Evolutionary conservation across 2,888 invertebrate species (phyloP).

Genomic region (Hylaea fasciaria): DNA sequence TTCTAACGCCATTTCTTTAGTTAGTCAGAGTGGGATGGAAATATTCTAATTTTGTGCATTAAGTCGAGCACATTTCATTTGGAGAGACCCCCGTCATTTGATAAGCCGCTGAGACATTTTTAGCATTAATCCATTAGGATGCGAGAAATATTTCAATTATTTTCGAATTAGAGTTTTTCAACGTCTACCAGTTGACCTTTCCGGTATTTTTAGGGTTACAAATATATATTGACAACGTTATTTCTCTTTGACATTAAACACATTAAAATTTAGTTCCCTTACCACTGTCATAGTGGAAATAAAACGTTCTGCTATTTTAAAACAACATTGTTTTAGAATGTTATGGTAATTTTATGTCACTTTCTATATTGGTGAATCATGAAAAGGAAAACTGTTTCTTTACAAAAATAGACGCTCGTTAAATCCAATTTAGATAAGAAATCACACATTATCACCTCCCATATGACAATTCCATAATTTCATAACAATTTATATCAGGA

Average conservation of each 20-base stretch:
- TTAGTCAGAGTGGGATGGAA: constrained; percentile 52
- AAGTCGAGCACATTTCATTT: constrained; percentile 78
- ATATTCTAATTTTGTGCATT: constrained; percentile 63
- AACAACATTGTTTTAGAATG: too few relatives aligned
- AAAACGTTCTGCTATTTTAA: too few relatives aligned
- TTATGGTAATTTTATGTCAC: too few relatives aligned
- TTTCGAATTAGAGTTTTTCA: constrained; percentile 53
- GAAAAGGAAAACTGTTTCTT: too few relatives aligned
- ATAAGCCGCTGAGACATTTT: constrained; percentile 79
- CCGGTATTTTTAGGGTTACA: neutral
- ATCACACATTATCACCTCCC: constrained; percentile 61
- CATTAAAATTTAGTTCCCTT: too few relatives aligned
- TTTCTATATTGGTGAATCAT: too few relatives aligned
- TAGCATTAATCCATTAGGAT: constrained; percentile 76
- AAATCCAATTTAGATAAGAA: constrained; percentile 44
- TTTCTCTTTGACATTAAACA: too few relatives aligned
- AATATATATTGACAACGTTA: neutral
- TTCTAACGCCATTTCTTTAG: constrained; percentile 40
- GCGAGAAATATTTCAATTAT: constrained; percentile 67
- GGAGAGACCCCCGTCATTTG: constrained; percentile 78
- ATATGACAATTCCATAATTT: constrained; percentile 68
- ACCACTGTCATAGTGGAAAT: too few relatives aligned
- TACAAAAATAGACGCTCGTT: neutral
- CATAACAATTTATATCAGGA: constrained; percentile 75
- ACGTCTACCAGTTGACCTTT: constrained; percentile 21